phyloP scores from a whole-genome alignment of 1,140 invertebrate species.

The Ctenoplectra terminalis region DNA sequence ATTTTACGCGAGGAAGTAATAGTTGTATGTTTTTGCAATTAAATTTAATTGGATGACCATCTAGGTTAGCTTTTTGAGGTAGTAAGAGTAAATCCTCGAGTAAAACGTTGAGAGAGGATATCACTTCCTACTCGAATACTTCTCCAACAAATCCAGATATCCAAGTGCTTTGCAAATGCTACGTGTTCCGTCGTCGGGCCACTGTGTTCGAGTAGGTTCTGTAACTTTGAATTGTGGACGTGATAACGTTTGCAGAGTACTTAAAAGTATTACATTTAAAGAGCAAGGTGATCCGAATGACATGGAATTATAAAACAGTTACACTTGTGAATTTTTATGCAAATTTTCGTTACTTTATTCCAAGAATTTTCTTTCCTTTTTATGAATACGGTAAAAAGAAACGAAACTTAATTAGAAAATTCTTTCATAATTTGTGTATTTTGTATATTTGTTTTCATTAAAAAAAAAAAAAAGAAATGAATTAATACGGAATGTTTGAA shows the following conservation, averaged over 20 bases:
- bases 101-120: background rate
- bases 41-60: conserved; percentile 1
- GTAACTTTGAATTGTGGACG: conserved; percentile 1
- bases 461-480: too few species aligned
- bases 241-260: conserved; percentile 24
- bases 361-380: too few species aligned
- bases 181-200: conserved; percentile 19
- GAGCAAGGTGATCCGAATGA: background rate
- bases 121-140: conserved; percentile 25
- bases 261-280: background rate
- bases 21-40: background rate
- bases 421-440: too few species aligned
- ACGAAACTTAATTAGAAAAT: too few species aligned
- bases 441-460: too few species aligned
- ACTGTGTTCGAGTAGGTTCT: background rate
- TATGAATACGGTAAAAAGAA: too few species aligned
- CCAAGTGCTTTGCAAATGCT: conserved; percentile 38
- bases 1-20: background rate
- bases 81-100: conserved; percentile 1
- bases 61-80: background rate
- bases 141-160: conserved; percentile 33
- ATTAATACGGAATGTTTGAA: background rate
- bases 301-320: too few species aligned
- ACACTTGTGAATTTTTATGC: too few species aligned
- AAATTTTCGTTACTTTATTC: too few species aligned